These are phyloP conservation scores for Pandemis corylana DNA, from an alignment of 2,888 invertebrate species.

Conservation along the genomic window DNA sequence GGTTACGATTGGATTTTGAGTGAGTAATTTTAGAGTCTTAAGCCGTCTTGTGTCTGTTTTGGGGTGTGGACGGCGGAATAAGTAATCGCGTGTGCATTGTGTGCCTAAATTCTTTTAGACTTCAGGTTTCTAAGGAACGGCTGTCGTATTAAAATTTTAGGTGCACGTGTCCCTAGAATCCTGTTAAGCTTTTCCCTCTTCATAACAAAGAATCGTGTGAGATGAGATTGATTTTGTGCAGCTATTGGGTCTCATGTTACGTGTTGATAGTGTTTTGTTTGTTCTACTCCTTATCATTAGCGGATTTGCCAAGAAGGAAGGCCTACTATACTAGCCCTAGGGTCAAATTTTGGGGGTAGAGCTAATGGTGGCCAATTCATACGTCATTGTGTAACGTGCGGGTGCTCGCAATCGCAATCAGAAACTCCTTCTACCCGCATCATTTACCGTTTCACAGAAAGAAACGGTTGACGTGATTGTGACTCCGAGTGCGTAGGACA, in stretches of 20 bases:
- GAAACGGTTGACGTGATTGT: too few species aligned
- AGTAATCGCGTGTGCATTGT: conserved; percentile 33
- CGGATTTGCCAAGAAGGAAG: too few species aligned
- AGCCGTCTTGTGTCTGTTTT: not conserved
- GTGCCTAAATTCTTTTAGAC: conserved; percentile 25
- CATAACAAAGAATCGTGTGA: not conserved
- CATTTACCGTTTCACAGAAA: too few species aligned
- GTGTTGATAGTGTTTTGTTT: not conserved
- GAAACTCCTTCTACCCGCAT: too few species aligned
- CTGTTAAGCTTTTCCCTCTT: conserved; percentile 3
- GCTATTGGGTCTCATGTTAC: not conserved
- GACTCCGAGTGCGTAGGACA: too few species aligned
- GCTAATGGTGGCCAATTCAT: too few species aligned
- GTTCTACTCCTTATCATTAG: too few species aligned
- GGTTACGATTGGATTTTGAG: conserved; percentile 7
- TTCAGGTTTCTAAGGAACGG: conserved; percentile 19
- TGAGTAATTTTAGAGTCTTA: conserved; percentile 11
- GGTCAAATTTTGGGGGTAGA: too few species aligned
- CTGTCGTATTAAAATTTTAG: conserved; percentile 9
- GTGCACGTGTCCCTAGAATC: not conserved
- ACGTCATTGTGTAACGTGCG: too few species aligned
- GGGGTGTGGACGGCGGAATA: conserved; percentile 15
- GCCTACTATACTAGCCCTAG: too few species aligned
- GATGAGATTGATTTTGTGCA: conserved; percentile 18
- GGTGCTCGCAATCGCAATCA: too few species aligned